phyloP scores from a whole-genome alignment of 2,797 vertebrate species.

The Peromyscus eremicus region DNA sequence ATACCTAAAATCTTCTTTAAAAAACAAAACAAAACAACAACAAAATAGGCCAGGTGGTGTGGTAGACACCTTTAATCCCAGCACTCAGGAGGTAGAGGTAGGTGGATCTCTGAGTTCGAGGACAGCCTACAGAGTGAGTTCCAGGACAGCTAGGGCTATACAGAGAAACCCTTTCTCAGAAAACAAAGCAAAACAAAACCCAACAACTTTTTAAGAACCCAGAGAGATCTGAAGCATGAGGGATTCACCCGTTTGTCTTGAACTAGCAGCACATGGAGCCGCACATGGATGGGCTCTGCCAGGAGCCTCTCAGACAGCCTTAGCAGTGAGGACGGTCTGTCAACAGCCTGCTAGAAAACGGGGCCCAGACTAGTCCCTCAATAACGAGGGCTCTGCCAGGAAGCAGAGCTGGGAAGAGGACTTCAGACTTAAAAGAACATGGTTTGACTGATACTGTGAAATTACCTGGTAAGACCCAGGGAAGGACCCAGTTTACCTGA shows the following conservation, averaged over 20 bases:
- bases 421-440: neutral
- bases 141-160: too few species aligned
- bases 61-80: too few species aligned
- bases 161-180: too few species aligned
- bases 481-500: too few species aligned
- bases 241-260: too few species aligned
- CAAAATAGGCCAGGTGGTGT: too few species aligned
- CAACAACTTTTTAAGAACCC: neutral
- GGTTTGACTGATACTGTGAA: neutral
- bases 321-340: neutral
- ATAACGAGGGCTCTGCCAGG: neutral
- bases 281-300: neutral
- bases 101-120: too few species aligned
- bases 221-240: neutral
- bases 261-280: neutral
- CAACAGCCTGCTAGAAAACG: neutral
- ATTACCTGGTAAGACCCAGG: neutral
- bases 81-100: too few species aligned
- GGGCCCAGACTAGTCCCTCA: neutral
- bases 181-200: neutral
- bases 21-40: neutral
- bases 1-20: neutral
- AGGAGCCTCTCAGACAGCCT: neutral
- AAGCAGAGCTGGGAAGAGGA: neutral
- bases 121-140: too few species aligned